Evolutionary conservation across 2,888 invertebrate species (phyloP).

Genomic region (Sesia apiformis): DNA sequence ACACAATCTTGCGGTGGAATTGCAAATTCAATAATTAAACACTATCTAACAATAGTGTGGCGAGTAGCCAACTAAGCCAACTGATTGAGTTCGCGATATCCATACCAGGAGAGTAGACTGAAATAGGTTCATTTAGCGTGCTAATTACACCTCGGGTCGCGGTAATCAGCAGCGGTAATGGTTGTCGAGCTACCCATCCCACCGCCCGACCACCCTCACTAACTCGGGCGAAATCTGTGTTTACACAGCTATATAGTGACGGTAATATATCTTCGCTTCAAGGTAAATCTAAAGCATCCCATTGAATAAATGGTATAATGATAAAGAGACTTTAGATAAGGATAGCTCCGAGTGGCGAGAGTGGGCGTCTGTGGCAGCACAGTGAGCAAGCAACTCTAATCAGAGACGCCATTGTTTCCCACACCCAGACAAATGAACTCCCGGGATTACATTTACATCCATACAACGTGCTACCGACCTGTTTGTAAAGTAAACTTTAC

Average conservation of each 20-base stretch:
- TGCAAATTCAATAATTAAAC: too few relatives aligned
- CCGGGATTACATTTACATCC: conserved; percentile 44
- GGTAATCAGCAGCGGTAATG: conserved; percentile 59
- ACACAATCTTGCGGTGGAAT: too few relatives aligned
- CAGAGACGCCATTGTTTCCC: conserved; percentile 42
- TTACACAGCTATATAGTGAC: too few relatives aligned
- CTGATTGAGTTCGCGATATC: conserved; percentile 33
- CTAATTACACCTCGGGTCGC: conserved; percentile 53
- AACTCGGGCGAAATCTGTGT: not conserved
- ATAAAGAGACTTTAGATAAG: not conserved
- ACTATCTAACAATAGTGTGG: too few relatives aligned
- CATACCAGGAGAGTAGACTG: conserved; percentile 39
- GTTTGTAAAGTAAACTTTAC: conserved; percentile 20
- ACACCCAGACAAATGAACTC: conserved; percentile 36
- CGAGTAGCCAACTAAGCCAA: not conserved
- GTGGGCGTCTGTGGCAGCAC: conserved; percentile 17
- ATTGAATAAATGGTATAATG: too few relatives aligned
- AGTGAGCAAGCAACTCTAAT: conserved; percentile 24
- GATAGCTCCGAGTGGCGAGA: conserved; percentile 5
- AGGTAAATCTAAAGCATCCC: not conserved
- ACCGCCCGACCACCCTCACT: conserved; percentile 7
- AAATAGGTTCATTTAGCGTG: conserved; percentile 60
- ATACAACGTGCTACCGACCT: conserved; percentile 23
- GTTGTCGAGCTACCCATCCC: conserved; percentile 30
- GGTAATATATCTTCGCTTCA: not conserved